Percentiles rank a stretch among this genome's conserved stretches.
phyloP scores from a whole-genome alignment of 2,888 invertebrate genomes.

The Clostera curtula region DNA sequence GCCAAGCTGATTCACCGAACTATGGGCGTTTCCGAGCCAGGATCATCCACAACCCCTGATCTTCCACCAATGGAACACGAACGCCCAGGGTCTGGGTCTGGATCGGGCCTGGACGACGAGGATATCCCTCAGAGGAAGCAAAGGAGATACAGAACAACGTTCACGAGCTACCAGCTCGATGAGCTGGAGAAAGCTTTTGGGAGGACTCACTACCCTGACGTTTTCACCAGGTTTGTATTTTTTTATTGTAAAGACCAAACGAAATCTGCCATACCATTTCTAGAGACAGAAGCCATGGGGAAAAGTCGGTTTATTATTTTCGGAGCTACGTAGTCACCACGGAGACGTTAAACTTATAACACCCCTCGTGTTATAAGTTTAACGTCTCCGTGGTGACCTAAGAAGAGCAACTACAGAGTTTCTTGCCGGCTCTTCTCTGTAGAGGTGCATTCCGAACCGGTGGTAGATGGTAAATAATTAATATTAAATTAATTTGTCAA shows the following conservation, averaged over 20 bases:
- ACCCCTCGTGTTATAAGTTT: too few relatives aligned
- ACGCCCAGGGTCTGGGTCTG: constrained; percentile 56
- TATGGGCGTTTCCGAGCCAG: constrained; percentile 65
- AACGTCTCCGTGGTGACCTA: too few relatives aligned
- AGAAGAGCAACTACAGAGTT: too few relatives aligned
- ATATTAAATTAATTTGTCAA: too few relatives aligned
- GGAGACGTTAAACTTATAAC: too few relatives aligned
- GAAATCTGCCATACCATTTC: too few relatives aligned
- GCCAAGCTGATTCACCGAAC: background rate
- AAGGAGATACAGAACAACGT: constrained; percentile 93
- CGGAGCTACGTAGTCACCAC: too few relatives aligned
- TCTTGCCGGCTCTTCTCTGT: too few relatives aligned
- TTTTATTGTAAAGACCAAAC: background rate
- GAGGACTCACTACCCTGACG: constrained; percentile 98
- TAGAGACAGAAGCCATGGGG: too few relatives aligned
- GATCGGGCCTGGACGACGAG: constrained; percentile 77
- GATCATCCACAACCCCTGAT: constrained; percentile 51
- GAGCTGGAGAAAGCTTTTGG: constrained; percentile 98
- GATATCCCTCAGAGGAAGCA: constrained; percentile 92
- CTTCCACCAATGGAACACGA: constrained; percentile 46
- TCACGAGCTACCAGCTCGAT: constrained; percentile 95
- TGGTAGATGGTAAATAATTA: too few relatives aligned
- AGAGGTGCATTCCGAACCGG: too few relatives aligned
- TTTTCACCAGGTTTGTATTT: constrained; percentile 88
- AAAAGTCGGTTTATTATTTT: too few relatives aligned